phyloP scores from a whole-genome alignment of 2,113 vertebrate genomes.

The Mesembrinibis cayennensis region DNA sequence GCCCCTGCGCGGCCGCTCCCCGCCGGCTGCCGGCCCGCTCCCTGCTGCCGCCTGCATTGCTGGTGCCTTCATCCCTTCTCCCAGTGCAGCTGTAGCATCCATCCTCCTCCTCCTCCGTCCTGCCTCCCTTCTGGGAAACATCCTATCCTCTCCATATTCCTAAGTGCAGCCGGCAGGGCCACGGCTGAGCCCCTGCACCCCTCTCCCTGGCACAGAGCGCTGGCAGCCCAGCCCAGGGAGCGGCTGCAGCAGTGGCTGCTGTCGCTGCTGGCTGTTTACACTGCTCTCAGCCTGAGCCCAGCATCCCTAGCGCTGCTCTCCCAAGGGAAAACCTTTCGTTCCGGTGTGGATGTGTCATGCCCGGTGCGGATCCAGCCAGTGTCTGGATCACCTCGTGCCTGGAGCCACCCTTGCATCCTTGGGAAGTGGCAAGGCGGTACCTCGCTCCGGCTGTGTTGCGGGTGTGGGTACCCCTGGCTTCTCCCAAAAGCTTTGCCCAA shows the following conservation, averaged over 20 bases:
- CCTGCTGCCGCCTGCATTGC: not conserved
- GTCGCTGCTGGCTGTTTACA: not conserved
- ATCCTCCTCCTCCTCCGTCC: not conserved
- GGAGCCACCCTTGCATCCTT: not conserved
- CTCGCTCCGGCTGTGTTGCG: not conserved
- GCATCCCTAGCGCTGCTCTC: not conserved
- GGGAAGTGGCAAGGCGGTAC: not conserved
- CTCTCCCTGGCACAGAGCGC: not conserved
- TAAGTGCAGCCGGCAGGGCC: not conserved
- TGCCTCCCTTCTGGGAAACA: conserved; percentile 1
- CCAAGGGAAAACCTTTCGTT: not conserved
- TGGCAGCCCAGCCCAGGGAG: not conserved
- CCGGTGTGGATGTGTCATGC: fast-evolving
- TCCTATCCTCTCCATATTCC: not conserved
- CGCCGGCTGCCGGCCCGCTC: not conserved
- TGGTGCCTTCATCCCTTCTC: not conserved
- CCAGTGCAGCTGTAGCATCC: not conserved
- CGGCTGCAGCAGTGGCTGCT: not conserved
- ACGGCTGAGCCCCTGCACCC: not conserved
- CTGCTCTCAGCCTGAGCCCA: not conserved
- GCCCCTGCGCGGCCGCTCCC: not conserved
- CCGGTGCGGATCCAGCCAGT: not conserved
- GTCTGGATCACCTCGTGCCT: not conserved
- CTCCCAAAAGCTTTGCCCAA: not conserved
- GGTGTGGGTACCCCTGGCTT: not conserved